phyloP scores from a whole-genome alignment of 92 coral and sea anemone species.

The Heteractis magnifica region DNA sequence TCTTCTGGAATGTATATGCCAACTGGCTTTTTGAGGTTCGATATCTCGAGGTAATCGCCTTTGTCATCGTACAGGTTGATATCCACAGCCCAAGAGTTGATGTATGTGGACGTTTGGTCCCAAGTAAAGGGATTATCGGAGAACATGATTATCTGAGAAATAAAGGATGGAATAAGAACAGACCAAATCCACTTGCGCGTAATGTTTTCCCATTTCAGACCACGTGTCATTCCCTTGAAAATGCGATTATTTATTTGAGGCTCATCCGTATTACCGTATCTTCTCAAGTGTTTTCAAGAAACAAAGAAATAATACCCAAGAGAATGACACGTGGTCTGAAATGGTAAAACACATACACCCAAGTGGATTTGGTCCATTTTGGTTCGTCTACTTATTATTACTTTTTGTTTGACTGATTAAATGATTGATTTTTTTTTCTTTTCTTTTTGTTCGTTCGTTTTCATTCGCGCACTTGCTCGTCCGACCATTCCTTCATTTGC shows the following conservation, averaged over 20 bases:
- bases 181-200: too few relatives aligned
- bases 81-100: conserved; percentile 66
- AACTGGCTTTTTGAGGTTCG: conserved; percentile 40
- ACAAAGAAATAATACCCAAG: too few relatives aligned
- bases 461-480: background rate
- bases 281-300: too few relatives aligned
- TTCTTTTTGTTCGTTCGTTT: background rate
- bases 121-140: conserved; percentile 65
- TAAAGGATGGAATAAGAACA: background rate
- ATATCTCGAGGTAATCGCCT: conserved; percentile 33
- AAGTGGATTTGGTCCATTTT: too few relatives aligned
- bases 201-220: too few relatives aligned
- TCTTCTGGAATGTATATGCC: conserved; percentile 42
- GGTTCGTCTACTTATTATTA: too few relatives aligned
- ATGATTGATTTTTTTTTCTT: background rate
- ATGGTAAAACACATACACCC: too few relatives aligned
- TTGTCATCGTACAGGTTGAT: conserved; percentile 44
- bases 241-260: too few relatives aligned
- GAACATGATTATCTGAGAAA: conserved; percentile 58
- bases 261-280: background rate
- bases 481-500: background rate
- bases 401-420: background rate
- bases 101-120: conserved; percentile 34
- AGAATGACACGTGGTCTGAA: too few relatives aligned
- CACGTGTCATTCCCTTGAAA: too few relatives aligned